Percentiles rank a stretch among this genome's conserved stretches.
Conservation (phyloP, 2,797 vertebrate genomes). For the Chanos chanos region DNA sequence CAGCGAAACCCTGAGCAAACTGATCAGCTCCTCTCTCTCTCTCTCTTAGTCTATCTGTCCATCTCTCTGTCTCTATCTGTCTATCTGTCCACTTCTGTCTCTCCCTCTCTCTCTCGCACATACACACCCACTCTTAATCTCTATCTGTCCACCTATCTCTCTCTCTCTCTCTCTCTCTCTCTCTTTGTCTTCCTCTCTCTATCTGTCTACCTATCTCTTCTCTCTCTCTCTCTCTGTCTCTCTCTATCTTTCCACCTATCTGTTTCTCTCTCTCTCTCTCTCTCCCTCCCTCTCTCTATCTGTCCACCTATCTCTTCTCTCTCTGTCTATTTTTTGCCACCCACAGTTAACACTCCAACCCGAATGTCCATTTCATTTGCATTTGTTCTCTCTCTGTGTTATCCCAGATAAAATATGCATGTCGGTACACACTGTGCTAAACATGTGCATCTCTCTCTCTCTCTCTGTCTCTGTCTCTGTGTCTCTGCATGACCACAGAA, state of each 20-base stretch:
- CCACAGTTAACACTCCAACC: too few species aligned
- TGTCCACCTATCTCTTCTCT: too few species aligned
- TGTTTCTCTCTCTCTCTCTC: not conserved
- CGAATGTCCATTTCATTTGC: too few species aligned
- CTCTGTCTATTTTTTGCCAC: too few species aligned
- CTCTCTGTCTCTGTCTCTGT: too few species aligned
- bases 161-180: not conserved
- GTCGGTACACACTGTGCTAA: too few species aligned
- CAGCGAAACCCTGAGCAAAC: conserved; percentile 1
- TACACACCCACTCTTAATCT: not conserved
- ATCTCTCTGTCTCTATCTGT: not conserved
- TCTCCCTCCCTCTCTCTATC: not conserved
- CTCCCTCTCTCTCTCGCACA: not conserved
- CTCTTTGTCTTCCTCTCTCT: not conserved
- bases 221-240: not conserved
- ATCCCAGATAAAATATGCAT: too few species aligned
- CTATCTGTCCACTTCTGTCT: too few species aligned
- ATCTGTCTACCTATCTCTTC: not conserved
- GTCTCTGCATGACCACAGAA: too few species aligned
- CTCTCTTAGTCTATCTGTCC: too few species aligned
- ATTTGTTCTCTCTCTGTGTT: too few species aligned
- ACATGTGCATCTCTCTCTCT: too few species aligned
- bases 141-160: not conserved
- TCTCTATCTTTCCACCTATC: not conserved
- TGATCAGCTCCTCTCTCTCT: not conserved